These are phyloP conservation scores for Tor tambroides DNA, from an alignment of 2,113 vertebrate species.

Conservation along the genomic window DNA sequence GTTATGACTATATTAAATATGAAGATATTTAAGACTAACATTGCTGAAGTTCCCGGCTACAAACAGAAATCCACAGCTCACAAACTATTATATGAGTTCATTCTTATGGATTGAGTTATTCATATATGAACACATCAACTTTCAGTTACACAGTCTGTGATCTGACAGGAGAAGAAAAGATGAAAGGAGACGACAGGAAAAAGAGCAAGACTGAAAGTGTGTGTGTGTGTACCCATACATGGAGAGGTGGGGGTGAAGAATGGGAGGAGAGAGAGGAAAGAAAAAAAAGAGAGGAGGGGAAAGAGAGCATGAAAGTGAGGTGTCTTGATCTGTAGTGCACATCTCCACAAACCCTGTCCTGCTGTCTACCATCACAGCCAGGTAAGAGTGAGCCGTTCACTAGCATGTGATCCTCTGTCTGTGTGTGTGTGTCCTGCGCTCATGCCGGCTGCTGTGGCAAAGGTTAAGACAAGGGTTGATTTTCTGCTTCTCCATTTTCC, in stretches of 20 bases:
- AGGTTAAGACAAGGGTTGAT: constrained; percentile 12
- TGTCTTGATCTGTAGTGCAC: constrained; percentile 49
- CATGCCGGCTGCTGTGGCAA: constrained; percentile 15
- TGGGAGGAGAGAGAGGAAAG: constrained; percentile 66
- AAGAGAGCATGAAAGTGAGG: constrained; percentile 53
- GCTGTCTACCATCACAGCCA: constrained; percentile 45
- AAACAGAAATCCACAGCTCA: constrained; percentile 55
- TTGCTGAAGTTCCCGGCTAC: background rate
- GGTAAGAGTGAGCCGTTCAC: constrained; percentile 43
- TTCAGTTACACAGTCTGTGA: background rate
- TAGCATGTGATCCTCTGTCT: background rate
- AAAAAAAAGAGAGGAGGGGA: constrained; percentile 46
- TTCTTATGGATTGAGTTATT: background rate
- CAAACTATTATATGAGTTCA: background rate
- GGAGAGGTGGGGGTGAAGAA: constrained; percentile 70
- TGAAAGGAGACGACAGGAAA: constrained; percentile 4
- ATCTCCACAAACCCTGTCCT: constrained; percentile 44
- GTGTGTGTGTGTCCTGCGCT: no score
- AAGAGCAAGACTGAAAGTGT: background rate
- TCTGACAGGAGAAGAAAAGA: constrained; percentile 40
- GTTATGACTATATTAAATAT: no score
- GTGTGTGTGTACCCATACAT: constrained; percentile 69
- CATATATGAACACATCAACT: background rate
- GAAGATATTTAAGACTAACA: background rate
- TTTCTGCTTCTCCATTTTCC: constrained; percentile 21